A percentile compares a stretch with the other conserved stretches of the same genome.
Evolutionary conservation across 1,140 invertebrate genomes (phyloP).

Genomic region (Sinella curviseta): DNA sequence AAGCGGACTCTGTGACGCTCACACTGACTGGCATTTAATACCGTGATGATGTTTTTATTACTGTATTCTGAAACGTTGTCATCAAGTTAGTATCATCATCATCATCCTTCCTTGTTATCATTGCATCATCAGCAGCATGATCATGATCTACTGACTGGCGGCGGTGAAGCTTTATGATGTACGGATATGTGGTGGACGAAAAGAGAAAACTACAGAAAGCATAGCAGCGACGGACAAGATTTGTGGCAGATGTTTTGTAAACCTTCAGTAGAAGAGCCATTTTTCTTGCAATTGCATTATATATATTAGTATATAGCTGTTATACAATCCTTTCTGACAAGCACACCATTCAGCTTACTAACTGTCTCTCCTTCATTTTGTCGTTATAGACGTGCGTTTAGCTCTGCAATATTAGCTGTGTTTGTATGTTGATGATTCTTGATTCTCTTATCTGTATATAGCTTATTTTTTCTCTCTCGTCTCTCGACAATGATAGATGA

Average conservation of each 20-base stretch:
- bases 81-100: background rate
- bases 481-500: constrained; percentile 24
- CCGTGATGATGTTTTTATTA: too few species aligned
- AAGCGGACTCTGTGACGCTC: too few species aligned
- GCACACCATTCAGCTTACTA: too few species aligned
- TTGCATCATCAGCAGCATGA: too few species aligned
- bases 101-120: background rate
- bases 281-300: background rate
- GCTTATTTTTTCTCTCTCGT: background rate
- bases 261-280: background rate
- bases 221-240: background rate
- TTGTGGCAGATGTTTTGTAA: background rate
- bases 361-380: too few species aligned
- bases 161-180: background rate
- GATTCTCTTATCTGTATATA: background rate
- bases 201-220: background rate
- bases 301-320: too few species aligned
- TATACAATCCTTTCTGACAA: too few species aligned
- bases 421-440: background rate
- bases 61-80: background rate
- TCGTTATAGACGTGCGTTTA: too few species aligned
- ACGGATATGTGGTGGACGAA: too few species aligned
- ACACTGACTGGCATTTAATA: too few species aligned
- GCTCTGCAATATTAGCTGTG: too few species aligned
- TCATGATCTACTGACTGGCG: background rate